Evolutionary conservation across 2,888 invertebrate species (phyloP), one percentile per base, ranked within the genome.

Genomic region (Phasia obesa): DNA sequence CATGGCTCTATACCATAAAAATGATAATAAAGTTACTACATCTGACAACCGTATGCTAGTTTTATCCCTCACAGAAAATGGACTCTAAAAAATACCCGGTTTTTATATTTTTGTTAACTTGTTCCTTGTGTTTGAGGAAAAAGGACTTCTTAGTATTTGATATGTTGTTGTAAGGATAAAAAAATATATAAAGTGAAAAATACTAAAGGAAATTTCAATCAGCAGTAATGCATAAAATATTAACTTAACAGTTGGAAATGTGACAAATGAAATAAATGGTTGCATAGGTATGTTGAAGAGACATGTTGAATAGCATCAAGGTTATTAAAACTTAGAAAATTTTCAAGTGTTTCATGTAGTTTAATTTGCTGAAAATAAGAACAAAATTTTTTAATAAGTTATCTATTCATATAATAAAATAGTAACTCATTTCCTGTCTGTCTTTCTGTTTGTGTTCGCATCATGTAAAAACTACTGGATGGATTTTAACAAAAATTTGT

Each of bases 91-190:
- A 27, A 27, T 27, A 38, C 35, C 23, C 42, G n/a, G n/a, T 47
- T 47, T 19, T 44, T 17, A 15, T 15, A 35, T 0, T 21, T 21
- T 38, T 53, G 38, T 47, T 25, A 13, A 49, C 42, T 53, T 60
- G 27, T 57, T 49, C 19, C 9, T 17, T 51, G 9, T 51, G 11
- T 25, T 60, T 79, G 53, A 59, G 51, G 71, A 53, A 60, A 78
- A 77, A 70, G 42, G 19, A 38, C 7, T 42, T 15, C 3, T 11
- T 19, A 25, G 17, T 55, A 62, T 70, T 35, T 64, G 27, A 42
- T 51, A 53, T 62, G 53, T 62, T 62, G 42, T 51, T 31, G 11
- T 2, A n/a, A 11, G 6, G 27, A 65, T 17, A 35, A 3, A 31
- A 7, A 64, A 47, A 4, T 7, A 59, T 6, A 44, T n/a, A 17